Percentiles rank a stretch among this genome's conserved stretches.
Evolutionary conservation across 2,113 vertebrate species (phyloP).

Genomic region (Megaceryle maxima): DNA sequence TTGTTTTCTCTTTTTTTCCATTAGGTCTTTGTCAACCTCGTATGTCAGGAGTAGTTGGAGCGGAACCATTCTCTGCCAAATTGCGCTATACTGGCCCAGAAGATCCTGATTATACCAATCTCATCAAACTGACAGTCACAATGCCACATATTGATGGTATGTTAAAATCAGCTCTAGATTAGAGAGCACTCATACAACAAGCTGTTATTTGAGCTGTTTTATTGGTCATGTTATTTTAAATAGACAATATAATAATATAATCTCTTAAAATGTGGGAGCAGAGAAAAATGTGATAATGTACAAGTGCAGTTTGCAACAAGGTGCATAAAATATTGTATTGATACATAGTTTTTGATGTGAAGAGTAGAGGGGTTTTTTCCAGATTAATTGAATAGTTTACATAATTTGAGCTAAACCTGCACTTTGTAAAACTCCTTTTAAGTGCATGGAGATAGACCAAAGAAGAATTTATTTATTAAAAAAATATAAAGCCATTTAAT

Average conservation of each 20-base stretch:
- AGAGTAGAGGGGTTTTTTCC: background rate
- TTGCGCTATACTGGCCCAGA: slow-evolving; percentile 89
- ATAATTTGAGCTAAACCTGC: background rate
- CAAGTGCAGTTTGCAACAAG: background rate
- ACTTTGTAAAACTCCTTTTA: background rate
- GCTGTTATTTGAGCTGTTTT: background rate
- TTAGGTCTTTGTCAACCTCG: slow-evolving; percentile 92
- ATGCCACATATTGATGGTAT: slow-evolving; percentile 95
- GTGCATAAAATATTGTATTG: background rate
- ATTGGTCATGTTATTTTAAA: background rate
- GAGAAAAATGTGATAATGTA: background rate
- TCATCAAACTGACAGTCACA: slow-evolving; percentile 91
- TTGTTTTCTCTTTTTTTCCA: background rate
- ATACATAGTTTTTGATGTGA: background rate
- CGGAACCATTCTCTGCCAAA: slow-evolving; percentile 94
- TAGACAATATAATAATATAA: background rate
- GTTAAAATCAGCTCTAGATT: background rate
- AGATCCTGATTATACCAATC: slow-evolving; percentile 85
- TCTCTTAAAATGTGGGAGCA: background rate
- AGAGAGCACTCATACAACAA: background rate
- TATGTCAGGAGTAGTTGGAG: slow-evolving; percentile 86
- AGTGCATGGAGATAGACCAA: background rate
- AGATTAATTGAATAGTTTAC: background rate
- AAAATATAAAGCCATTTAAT: background rate
- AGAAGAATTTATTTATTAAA: background rate